Conservation (phyloP, 1,140 invertebrate species). For the Heliconius congener region DNA sequence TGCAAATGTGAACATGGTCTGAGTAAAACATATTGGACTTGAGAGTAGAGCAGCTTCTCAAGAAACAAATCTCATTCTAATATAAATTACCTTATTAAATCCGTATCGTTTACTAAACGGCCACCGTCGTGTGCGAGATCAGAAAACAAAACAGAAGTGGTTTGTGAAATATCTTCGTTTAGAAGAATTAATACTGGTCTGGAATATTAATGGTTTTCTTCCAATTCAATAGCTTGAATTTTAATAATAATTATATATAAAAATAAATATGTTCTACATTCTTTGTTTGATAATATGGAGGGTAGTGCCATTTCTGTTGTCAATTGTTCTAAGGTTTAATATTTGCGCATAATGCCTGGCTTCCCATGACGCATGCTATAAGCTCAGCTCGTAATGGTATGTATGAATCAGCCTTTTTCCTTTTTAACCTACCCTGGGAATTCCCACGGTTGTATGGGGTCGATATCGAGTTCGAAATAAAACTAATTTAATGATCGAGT, state of each 20-base stretch:
- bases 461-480: slow-evolving; percentile 49
- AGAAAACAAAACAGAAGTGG: slow-evolving; percentile 6
- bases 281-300: not conserved
- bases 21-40: not conserved
- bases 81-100: slow-evolving; percentile 29
- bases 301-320: slow-evolving; percentile 5
- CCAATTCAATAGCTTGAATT: not conserved
- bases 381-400: slow-evolving; percentile 41
- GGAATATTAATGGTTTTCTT: not conserved
- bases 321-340: slow-evolving; percentile 17
- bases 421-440: slow-evolving; percentile 51
- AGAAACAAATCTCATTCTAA: slow-evolving; percentile 19
- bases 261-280: not conserved
- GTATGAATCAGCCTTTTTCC: slow-evolving; percentile 57
- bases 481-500: slow-evolving; percentile 43
- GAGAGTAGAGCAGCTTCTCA: not conserved
- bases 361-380: slow-evolving; percentile 49
- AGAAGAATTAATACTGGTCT: not conserved
- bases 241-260: not conserved
- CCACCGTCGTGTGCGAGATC: not conserved
- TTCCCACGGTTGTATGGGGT: slow-evolving; percentile 55
- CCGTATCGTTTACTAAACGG: slow-evolving; percentile 30
- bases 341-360: slow-evolving; percentile 30
- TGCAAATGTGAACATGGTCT: not conserved
- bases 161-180: not conserved